A percentile compares a stretch with the other conserved stretches of the same genome.
phyloP scores from a whole-genome alignment of 2,888 invertebrate species.

The Acronicta psi region DNA sequence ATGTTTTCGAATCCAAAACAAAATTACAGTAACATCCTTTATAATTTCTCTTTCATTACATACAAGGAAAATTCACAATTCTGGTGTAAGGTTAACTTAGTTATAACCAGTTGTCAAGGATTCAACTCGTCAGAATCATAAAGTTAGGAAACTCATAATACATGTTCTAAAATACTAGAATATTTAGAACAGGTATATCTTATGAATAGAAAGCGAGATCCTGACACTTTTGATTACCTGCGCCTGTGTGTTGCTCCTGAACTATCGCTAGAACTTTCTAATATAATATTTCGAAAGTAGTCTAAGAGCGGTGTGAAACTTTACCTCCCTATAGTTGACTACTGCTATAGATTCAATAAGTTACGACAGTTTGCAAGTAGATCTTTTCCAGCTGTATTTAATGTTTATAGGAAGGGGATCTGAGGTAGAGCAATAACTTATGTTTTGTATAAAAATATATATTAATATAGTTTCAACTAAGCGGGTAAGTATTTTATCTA shows the following conservation, averaged over 20 bases:
- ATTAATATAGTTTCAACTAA: slow-evolving; percentile 11
- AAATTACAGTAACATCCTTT: too few species aligned
- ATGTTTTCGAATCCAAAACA: too few species aligned
- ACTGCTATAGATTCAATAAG: slow-evolving; percentile 26
- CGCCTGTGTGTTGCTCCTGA: neutral
- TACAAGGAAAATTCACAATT: too few species aligned
- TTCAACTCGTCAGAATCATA: too few species aligned
- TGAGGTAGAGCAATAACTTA: slow-evolving; percentile 10
- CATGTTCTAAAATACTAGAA: too few species aligned
- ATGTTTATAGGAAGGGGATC: slow-evolving; percentile 19
- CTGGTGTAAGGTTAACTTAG: too few species aligned
- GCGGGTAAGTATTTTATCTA: slow-evolving; percentile 6
- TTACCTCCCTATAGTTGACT: slow-evolving; percentile 12
- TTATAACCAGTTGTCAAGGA: too few species aligned
- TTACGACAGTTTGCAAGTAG: slow-evolving; percentile 20
- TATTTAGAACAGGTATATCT: too few species aligned
- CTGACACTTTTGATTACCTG: neutral
- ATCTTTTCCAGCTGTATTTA: slow-evolving; percentile 6
- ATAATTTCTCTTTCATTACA: too few species aligned
- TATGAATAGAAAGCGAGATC: neutral
- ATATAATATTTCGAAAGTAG: slow-evolving; percentile 26
- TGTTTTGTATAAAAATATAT: slow-evolving; percentile 22
- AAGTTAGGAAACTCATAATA: too few species aligned
- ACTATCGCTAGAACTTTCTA: slow-evolving; percentile 13
- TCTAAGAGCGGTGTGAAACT: slow-evolving; percentile 26